phyloP scores from a whole-genome alignment of 2,113 vertebrate genomes.

The Callospermophilus lateralis region DNA sequence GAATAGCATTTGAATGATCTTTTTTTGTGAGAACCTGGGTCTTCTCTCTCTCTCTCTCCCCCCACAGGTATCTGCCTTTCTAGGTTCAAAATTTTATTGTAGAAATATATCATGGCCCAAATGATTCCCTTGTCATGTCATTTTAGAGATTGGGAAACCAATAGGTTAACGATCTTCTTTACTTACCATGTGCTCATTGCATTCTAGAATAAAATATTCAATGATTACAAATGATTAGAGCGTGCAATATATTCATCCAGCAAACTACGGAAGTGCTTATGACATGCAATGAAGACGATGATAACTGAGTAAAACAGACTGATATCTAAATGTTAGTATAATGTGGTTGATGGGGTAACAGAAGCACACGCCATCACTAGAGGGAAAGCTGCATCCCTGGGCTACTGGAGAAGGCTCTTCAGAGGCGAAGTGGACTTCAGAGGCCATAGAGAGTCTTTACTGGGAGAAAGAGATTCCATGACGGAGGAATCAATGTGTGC shows the following conservation, averaged over 20 bases:
- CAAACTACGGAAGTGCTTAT: neutral
- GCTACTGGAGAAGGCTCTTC: neutral
- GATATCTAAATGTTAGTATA: no score
- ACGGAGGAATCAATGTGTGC: neutral
- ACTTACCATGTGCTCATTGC: neutral
- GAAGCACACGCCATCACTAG: neutral
- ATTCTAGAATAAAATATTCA: neutral
- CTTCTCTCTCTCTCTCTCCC: neutral
- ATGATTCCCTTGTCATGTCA: neutral
- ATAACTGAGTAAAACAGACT: neutral
- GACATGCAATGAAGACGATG: neutral
- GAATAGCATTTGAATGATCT: neutral
- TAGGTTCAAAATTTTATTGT: neutral
- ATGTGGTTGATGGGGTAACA: neutral
- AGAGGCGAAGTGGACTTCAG: neutral
- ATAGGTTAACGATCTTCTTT: neutral
- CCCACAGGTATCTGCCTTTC: neutral
- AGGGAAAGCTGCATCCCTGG: neutral
- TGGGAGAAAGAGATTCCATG: neutral
- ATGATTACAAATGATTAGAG: neutral
- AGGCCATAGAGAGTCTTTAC: neutral
- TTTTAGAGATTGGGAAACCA: neutral
- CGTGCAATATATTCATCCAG: neutral
- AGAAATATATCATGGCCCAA: neutral
- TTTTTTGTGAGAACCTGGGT: neutral